Evolutionary conservation across 2,797 vertebrate genomes (phyloP).

Genomic region (Anguilla marmorata): DNA sequence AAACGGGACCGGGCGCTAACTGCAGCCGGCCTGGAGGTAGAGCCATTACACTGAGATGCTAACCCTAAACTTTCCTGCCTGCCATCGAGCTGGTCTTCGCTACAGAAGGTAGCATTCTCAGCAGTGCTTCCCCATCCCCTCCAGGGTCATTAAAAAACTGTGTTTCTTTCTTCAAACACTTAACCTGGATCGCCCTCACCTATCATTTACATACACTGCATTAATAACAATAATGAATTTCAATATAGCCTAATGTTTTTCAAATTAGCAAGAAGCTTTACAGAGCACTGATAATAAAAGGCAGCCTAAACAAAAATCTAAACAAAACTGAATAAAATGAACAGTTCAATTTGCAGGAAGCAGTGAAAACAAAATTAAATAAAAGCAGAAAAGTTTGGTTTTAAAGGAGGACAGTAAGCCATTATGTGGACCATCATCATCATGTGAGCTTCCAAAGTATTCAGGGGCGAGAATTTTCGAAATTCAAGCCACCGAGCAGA

Average conservation of each 20-base stretch:
- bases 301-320: background rate
- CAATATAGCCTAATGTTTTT: background rate
- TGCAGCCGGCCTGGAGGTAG: background rate
- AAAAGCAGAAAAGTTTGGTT: background rate
- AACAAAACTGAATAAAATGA: background rate
- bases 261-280: background rate
- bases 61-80: background rate
- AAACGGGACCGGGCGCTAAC: constrained; percentile 4
- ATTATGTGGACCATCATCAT: background rate
- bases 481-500: background rate
- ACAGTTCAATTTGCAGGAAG: background rate
- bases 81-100: background rate
- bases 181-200: background rate
- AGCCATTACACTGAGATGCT: background rate
- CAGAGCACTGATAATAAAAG: background rate
- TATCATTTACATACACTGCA: background rate
- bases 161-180: background rate
- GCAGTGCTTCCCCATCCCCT: background rate
- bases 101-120: background rate
- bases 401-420: background rate
- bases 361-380: background rate
- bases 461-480: background rate
- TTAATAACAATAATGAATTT: background rate
- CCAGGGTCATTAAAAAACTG: background rate
- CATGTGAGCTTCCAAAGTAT: background rate